Evolutionary conservation across 2,888 invertebrate genomes (phyloP).

Genomic region (Smittia sp.): DNA sequence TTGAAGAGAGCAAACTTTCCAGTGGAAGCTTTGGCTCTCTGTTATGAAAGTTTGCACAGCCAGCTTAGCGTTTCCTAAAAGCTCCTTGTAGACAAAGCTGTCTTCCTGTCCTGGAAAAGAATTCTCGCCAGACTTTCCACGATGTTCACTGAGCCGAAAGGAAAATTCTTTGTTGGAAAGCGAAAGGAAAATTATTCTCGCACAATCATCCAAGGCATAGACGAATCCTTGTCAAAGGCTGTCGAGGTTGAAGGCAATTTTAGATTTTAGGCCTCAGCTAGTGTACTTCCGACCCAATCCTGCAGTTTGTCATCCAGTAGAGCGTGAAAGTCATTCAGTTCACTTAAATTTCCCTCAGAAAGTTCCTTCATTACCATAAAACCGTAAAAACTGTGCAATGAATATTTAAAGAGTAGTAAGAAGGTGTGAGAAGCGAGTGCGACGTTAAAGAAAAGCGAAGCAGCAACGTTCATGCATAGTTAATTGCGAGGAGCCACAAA

Average conservation of each 20-base stretch:
- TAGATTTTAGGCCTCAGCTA: neutral
- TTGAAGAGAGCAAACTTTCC: neutral
- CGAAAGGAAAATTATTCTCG: neutral
- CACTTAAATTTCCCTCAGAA: neutral
- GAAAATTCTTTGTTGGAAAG: neutral
- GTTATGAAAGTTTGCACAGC: neutral
- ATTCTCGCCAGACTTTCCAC: neutral
- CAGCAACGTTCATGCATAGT: neutral
- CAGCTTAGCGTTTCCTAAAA: neutral
- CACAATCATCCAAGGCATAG: constrained; percentile 12
- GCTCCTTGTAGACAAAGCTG: neutral
- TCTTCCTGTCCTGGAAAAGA: neutral
- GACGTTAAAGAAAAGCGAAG: neutral
- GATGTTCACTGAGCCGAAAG: neutral
- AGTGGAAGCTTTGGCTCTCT: neutral
- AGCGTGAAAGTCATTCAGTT: neutral
- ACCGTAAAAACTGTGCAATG: neutral
- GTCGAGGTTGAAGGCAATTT: neutral
- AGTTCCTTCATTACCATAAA: neutral
- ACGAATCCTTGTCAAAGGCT: constrained; percentile 8
- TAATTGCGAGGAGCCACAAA: neutral
- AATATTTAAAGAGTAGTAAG: constrained; percentile 13
- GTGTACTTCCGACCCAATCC: neutral
- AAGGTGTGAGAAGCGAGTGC: constrained; percentile 2
- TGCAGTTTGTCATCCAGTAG: neutral